These are phyloP conservation scores for Microdon myrmicae DNA, from an alignment of 2,888 invertebrate species.

Conservation along the genomic window DNA sequence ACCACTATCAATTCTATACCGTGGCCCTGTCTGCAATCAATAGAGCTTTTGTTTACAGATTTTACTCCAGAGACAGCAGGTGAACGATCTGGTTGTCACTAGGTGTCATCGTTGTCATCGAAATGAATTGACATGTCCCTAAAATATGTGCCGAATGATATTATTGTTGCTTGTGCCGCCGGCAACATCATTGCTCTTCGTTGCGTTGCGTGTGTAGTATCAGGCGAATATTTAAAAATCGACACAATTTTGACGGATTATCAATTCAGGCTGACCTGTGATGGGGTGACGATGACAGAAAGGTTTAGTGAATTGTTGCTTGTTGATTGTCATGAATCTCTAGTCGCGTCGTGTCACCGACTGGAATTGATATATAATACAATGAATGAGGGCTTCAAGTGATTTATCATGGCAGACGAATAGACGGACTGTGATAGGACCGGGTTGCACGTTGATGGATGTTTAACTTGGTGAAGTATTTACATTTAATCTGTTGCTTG, in stretches of 20 bases:
- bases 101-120: constrained; percentile 50
- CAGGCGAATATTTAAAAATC: constrained; percentile 42
- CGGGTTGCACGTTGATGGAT: too few relatives aligned
- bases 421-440: too few relatives aligned
- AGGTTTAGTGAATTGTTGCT: constrained; percentile 50
- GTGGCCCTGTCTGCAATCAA: not conserved
- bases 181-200: constrained; percentile 1
- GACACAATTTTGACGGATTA: constrained; percentile 50
- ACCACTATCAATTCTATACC: too few relatives aligned
- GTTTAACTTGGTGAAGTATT: too few relatives aligned
- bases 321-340: constrained; percentile 29
- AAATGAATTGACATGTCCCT: constrained; percentile 51
- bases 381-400: constrained; percentile 29
- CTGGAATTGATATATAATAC: constrained; percentile 17
- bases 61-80: constrained; percentile 30
- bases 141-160: constrained; percentile 27
- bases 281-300: constrained; percentile 33
- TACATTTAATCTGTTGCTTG: too few relatives aligned
- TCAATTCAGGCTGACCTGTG: constrained; percentile 41
- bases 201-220: constrained; percentile 29
- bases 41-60: too few relatives aligned
- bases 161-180: constrained; percentile 27
- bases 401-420: constrained; percentile 45
- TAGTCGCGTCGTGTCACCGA: constrained; percentile 17
- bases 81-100: constrained; percentile 45